Evolutionary conservation across 2,797 vertebrate species (phyloP).

Genomic region (Scolopax bukidnonensis): DNA sequence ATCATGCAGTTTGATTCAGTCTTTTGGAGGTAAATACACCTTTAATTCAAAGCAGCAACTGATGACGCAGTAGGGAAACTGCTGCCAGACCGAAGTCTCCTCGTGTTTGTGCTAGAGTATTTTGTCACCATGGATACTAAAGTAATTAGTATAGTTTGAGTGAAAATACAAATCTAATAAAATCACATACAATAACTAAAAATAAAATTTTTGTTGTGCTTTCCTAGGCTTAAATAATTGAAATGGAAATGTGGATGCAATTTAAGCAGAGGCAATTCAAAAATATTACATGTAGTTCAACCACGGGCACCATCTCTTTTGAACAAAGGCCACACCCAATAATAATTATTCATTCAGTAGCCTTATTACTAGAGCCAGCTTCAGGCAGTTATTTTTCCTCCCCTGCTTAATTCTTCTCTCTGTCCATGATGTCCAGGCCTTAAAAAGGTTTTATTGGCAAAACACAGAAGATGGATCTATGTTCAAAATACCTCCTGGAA

Average conservation of each 20-base stretch:
- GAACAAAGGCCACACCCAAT: neutral
- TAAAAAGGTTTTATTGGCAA: neutral
- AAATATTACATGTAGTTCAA: neutral
- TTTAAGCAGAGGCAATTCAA: neutral
- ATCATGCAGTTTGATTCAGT: neutral
- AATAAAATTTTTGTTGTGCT: neutral
- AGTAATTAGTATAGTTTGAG: neutral
- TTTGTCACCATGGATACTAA: neutral
- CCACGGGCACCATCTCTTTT: neutral
- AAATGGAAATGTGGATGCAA: neutral
- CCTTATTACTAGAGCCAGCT: neutral
- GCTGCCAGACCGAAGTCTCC: neutral
- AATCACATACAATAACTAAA: neutral
- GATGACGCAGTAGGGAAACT: neutral
- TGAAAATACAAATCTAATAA: neutral
- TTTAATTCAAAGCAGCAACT: neutral
- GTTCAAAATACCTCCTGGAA: neutral
- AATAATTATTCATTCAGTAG: neutral
- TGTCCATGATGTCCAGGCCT: fast-evolving
- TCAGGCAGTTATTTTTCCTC: neutral
- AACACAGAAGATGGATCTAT: neutral
- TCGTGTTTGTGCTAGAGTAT: neutral
- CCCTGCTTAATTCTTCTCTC: neutral
- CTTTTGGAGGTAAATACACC: neutral
- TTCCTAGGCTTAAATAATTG: neutral